Conservation (phyloP, 2,888 invertebrate species). For the Dione vanillae region DNA sequence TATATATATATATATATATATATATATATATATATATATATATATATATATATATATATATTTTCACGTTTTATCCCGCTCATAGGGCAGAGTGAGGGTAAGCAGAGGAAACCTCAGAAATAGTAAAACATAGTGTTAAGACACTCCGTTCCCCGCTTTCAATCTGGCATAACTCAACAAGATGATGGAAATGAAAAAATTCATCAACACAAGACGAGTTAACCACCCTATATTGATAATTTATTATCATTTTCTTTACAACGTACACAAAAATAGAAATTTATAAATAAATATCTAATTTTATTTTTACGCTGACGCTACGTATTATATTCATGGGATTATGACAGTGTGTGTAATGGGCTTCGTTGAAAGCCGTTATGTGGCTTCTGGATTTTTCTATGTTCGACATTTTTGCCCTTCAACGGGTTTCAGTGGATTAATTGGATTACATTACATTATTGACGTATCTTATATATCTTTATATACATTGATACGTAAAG, state of each 20-base stretch:
- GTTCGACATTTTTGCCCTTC: slow-evolving; percentile 11
- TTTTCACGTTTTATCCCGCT: too few relatives aligned
- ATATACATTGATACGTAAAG: too few relatives aligned
- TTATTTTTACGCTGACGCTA: slow-evolving; percentile 27
- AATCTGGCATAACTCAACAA: too few relatives aligned
- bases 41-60: too few relatives aligned
- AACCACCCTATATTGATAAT: neutral
- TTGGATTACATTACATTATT: slow-evolving; percentile 14
- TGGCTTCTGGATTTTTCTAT: slow-evolving; percentile 30
- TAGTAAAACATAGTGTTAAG: too few relatives aligned
- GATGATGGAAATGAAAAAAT: too few relatives aligned
- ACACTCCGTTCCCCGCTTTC: too few relatives aligned
- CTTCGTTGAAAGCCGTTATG: slow-evolving; percentile 14
- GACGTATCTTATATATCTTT: too few relatives aligned
- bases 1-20: too few relatives aligned
- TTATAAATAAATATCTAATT: slow-evolving; percentile 5
- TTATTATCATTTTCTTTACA: neutral
- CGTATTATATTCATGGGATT: slow-evolving; percentile 15
- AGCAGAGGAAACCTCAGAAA: too few relatives aligned
- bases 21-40: too few relatives aligned
- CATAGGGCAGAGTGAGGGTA: too few relatives aligned
- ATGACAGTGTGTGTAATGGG: slow-evolving; percentile 27
- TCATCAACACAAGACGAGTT: neutral
- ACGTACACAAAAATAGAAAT: neutral
- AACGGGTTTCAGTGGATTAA: slow-evolving; percentile 20